Percentiles rank a stretch among this genome's conserved stretches.
Evolutionary conservation across 2,888 invertebrate species (phyloP).

Genomic region (Pristionchus exspectatus): DNA sequence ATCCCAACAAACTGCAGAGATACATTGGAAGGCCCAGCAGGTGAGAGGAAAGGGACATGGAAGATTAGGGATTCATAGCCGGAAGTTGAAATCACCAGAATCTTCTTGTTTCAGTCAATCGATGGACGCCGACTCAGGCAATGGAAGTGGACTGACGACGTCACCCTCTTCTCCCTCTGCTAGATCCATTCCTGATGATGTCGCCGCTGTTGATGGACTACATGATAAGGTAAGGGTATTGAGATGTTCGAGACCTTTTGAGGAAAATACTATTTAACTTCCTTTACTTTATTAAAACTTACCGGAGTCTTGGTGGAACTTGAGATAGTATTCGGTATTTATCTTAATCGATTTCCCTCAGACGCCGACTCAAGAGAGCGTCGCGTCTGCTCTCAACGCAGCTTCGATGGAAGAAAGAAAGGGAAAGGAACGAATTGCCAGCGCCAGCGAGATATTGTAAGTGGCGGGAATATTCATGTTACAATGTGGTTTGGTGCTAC

Average conservation of each 20-base stretch:
- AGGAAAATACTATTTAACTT: too few relatives aligned
- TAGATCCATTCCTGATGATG: constrained; percentile 55
- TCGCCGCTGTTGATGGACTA: constrained; percentile 57
- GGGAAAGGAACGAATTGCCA: constrained; percentile 25
- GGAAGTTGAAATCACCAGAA: background rate
- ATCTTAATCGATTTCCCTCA: background rate
- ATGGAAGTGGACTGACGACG: constrained; percentile 62
- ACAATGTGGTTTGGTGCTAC: background rate
- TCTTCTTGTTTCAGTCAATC: constrained; percentile 7
- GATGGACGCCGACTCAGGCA: constrained; percentile 64
- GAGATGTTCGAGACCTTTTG: too few relatives aligned
- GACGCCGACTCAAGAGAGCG: constrained; percentile 61
- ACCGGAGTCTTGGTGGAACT: too few relatives aligned
- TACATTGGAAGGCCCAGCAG: constrained; percentile 72
- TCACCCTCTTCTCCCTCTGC: constrained; percentile 66
- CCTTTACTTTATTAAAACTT: too few relatives aligned
- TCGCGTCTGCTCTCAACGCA: constrained; percentile 42
- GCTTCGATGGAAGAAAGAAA: constrained; percentile 26
- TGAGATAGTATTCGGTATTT: background rate
- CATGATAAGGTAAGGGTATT: constrained; percentile 44
- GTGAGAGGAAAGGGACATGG: background rate
- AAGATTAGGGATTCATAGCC: background rate
- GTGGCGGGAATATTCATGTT: background rate
- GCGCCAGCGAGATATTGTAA: constrained; percentile 51
- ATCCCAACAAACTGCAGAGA: constrained; percentile 73